Evolutionary conservation across 2,888 invertebrate species (phyloP).

Genomic region (Stenodema calcarata): DNA sequence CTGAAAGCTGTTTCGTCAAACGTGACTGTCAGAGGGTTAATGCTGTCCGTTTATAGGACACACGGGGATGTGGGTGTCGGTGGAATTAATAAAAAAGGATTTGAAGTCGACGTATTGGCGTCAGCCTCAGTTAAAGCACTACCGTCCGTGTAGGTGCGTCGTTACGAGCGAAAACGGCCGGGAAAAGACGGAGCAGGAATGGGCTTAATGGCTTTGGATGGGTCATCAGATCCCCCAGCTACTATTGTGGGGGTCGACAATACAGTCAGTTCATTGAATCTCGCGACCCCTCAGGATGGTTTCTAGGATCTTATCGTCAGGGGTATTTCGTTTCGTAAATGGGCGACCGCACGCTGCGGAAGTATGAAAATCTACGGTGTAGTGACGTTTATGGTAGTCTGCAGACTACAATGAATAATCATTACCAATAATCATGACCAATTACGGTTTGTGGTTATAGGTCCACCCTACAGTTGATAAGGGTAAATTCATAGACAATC

Average conservation of each 20-base stretch:
- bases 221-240: background rate
- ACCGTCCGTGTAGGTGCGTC: background rate
- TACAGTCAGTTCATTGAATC: background rate
- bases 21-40: no score
- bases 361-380: no score
- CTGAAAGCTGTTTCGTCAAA: no score
- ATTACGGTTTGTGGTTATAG: no score
- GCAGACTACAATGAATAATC: no score
- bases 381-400: no score
- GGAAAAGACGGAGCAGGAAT: background rate
- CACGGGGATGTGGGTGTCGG: background rate
- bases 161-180: background rate
- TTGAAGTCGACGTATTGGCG: background rate
- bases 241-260: background rate
- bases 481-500: no score
- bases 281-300: background rate
- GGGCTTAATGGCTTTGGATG: background rate
- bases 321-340: no score
- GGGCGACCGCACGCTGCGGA: no score
- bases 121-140: background rate
- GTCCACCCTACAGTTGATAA: no score
- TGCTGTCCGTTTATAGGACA: no score
- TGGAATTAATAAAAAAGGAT: background rate
- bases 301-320: background rate
- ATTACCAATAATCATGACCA: no score